Base-by-base conservation (phyloP, 1,140 invertebrate genomes). In the Ceratoteleas bidentatus region DNA sequence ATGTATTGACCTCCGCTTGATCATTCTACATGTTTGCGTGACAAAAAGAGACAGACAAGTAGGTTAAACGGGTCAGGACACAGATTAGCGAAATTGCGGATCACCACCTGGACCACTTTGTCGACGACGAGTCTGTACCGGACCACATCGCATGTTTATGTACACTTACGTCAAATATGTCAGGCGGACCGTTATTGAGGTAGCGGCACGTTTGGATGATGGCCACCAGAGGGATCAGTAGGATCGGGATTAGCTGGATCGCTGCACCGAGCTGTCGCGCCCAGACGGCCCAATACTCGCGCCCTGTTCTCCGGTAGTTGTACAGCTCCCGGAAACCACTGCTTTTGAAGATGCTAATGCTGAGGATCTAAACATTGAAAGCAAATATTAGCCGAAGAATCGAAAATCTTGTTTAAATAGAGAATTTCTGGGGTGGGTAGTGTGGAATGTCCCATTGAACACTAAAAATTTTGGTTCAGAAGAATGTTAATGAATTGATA, bases 131-230 rank as follows among this genome's bases (percentile, higher is more conserved):
- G 15, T 62, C 5, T 5, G 64, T 58, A 58, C 38, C 49, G 49
- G 3, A 24, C 1, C 70, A 3, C 15, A 16, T 50, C 24, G 24
- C 24, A 4, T 24, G 24, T 24, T 24, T 52, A 64, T n/a, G 7
- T 73, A 85, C 6, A 92, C 93, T 94, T 91, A 98, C 96, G 87
- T 97, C 96, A 72, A 97, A 93, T 86, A 98, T 95, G 90, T 97
- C 96, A 0, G 95, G 93, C n/a, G 96, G 96, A 52, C 96, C 96
- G 52, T 93, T 94, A 74, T 94, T 95, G 52, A 97, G 90, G 89
- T 97, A 97, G 9, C 96, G 93, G 90, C 95, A 96, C 5, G 95
- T 96, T 85, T 97, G 96, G 43, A 97, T 92, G 61, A 97, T 93
- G 0, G 95, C 96, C 0, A 95, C 94, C 10, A 95, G 6, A 10